Conservation (phyloP, 2,113 vertebrate genomes). For the Rutilus rutilus region DNA sequence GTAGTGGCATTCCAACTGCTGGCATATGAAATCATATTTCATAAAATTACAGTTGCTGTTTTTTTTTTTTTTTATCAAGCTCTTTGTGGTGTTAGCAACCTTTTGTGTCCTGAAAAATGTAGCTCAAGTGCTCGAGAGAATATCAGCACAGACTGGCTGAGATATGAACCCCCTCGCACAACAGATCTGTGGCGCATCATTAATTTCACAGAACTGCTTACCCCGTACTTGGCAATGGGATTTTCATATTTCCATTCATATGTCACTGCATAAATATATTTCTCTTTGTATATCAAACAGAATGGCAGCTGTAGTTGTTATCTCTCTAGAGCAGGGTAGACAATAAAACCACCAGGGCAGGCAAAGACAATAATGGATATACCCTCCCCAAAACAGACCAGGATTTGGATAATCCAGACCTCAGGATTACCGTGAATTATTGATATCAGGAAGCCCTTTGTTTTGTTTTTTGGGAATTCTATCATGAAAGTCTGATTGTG, state of each 20-base stretch:
- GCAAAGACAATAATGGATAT: constrained; percentile 5
- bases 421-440: constrained; percentile 49
- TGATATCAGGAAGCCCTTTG: constrained; percentile 31
- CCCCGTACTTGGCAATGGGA: constrained; percentile 7
- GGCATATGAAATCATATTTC: constrained; percentile 13
- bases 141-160: constrained; percentile 17
- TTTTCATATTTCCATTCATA: constrained; percentile 28
- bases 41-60: constrained; percentile 5
- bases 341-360: constrained; percentile 7
- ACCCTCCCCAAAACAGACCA: constrained; percentile 18
- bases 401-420: constrained; percentile 39
- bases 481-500: neutral
- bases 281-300: constrained; percentile 34
- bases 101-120: constrained; percentile 12
- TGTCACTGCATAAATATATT: constrained; percentile 3
- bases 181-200: constrained; percentile 36
- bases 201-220: constrained; percentile 35
- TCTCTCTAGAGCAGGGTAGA: constrained; percentile 17
- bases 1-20: neutral
- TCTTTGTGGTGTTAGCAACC: constrained; percentile 17
- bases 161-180: constrained; percentile 5
- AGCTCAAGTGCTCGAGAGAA: constrained; percentile 14
- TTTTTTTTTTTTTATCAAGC: neutral
- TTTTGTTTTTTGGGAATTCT: neutral
- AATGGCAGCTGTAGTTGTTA: constrained; percentile 37